Evolutionary conservation across 2,113 vertebrate genomes (phyloP), one percentile per base, ranked within the genome.

Genomic region (Lepisosteus osseus): DNA sequence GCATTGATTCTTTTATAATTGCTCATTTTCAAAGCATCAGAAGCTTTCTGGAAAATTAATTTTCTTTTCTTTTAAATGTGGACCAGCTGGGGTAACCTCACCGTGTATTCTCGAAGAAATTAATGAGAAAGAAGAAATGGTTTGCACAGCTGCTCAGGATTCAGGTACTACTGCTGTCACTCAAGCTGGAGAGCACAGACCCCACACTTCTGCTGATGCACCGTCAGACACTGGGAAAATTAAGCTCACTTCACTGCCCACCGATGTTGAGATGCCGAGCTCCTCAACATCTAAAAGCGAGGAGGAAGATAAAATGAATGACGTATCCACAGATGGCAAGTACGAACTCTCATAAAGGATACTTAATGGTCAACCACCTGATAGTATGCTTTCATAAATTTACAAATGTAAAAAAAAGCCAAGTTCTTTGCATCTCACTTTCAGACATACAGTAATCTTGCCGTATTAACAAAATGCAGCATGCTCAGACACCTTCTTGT

Each of bases 51-150:
- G 29, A 29, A 29, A 29, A 29, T 29, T 29, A 29, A 29, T 51
- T 51, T 5, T 51, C 47, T 51, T 51, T 51, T 51, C 47, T 29
- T 29, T 29, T 29, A 51, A 51, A 51, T 51, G 11, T 67, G 72
- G 75, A 77, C 29, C 78, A 88, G 89, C 84, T 88, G 87, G 74
- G 5, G 75, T 76, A 67, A 80, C 75, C 71, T 78, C 86, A 74
- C 88, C 90, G 72, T 83, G 79, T 70, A 89, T 85, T 70, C 85
- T 96, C 79, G 93, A 94, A 77, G 95, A 94, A 83, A 95, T 97
- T 71, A 89, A 86, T 84, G 96, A 97, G 82, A 93, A 92, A 75
- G 95, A 97, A 75, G 95, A 97, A 82, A 82, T 83, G 1, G 72
- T 69, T 42, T 73, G 76, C 45, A 82, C 84, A 17, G 65, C 79